Base-by-base conservation (phyloP, 1,140 invertebrate species). In the Charaxes varanes region DNA sequence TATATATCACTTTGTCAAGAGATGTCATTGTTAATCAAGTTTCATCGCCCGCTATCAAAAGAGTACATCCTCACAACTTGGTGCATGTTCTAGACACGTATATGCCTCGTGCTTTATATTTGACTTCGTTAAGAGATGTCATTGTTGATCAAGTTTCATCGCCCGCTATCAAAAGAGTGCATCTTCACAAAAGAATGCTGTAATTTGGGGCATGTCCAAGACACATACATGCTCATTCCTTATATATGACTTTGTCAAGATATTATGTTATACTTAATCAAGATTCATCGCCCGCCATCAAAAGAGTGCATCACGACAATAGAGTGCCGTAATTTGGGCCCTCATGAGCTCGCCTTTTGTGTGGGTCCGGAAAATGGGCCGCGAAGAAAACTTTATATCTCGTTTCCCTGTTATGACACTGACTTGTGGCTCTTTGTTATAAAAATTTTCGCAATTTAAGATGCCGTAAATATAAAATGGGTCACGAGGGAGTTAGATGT, bases 251-350 rank as follows among this genome's bases (percentile, higher is more conserved):
- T 11, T 21, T 13, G 7, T 8, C 12, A 28, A n/a, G 16, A 26
- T 35, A 28, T 17, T 16, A 21, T 43, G 36, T 38, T 17, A 36
- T 21, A 40, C 7, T 35, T 46, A 34, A 46, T 46, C 43, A 34
- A 46, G 43, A 46, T 46, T 46, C 43, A 46, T 44, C 33, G 34
- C 24, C 17, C 41, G 31, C 11, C 41, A 42, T 44, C 41, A 40
- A 46, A 38, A 28, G 43, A 34, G 21, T 46, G 35, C 36, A 46
- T 33, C 30, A 33, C 23, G 6, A 46, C 43, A 46, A 46, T 46
- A 10, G 43, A 40, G 27, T 45, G 31, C 36, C 43, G 30, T 31
- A 40, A 46, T 46, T 40, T 40, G 22, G 35, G 17, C 27, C 33
- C 22, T 35, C 37, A 32, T 23, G 30, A 21, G 16, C 16, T 21